Evolutionary conservation across 2,888 invertebrate species (phyloP).

Genomic region (Mechanitis messenoides): DNA sequence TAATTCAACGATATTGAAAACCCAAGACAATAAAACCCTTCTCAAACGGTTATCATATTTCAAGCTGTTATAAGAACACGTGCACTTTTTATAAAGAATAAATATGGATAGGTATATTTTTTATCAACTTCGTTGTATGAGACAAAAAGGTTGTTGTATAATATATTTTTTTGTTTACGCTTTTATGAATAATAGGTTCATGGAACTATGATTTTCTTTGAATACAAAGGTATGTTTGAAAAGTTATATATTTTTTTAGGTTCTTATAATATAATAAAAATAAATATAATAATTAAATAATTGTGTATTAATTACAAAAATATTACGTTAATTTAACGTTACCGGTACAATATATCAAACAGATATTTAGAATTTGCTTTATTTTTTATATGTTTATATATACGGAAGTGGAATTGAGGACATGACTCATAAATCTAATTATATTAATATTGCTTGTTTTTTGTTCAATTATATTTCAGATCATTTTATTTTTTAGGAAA

Average conservation of each 20-base stretch:
- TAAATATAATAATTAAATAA: too few relatives aligned
- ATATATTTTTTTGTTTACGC: not conserved
- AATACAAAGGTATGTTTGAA: not conserved
- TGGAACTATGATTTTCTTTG: not conserved
- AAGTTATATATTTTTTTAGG: too few relatives aligned
- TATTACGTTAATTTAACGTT: too few relatives aligned
- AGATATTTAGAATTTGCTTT: too few relatives aligned
- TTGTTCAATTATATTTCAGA: not conserved
- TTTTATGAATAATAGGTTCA: not conserved
- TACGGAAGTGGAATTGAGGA: slow-evolving; percentile 19
- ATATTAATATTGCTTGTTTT: not conserved
- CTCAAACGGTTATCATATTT: not conserved
- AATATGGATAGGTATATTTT: slow-evolving; percentile 7
- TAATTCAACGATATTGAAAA: too few relatives aligned
- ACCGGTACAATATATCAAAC: too few relatives aligned
- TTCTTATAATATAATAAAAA: too few relatives aligned
- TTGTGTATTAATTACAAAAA: too few relatives aligned
- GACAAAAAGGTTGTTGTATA: not conserved
- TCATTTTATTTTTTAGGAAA: not conserved
- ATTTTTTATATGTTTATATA: not conserved
- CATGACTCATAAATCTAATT: slow-evolving; percentile 17
- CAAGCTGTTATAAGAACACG: slow-evolving; percentile 11
- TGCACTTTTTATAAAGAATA: slow-evolving; percentile 15
- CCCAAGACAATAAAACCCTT: too few relatives aligned
- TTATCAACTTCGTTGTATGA: not conserved